Conservation (phyloP, 1,140 invertebrate species). For the Drosophila setifemur region DNA sequence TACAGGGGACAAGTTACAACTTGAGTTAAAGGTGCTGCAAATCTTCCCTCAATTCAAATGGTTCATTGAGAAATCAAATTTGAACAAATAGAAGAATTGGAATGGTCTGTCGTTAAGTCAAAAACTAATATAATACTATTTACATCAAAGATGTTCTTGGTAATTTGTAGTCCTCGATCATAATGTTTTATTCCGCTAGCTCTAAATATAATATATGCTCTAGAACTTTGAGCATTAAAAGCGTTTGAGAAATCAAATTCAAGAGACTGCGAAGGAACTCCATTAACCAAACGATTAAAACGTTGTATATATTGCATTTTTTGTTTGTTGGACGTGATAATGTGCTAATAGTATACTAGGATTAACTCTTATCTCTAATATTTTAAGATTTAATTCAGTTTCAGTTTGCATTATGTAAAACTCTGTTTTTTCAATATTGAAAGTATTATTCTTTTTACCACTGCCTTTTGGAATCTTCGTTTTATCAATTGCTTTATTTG, state of each 20-base stretch:
- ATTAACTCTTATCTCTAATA: conserved; percentile 1
- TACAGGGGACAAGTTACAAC: background rate
- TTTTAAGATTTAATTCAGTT: background rate
- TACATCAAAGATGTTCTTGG: background rate
- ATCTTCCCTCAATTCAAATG: no score
- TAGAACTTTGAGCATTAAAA: background rate
- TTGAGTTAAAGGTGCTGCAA: background rate
- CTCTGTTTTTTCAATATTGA: background rate
- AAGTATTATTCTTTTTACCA: no score
- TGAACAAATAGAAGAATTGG: background rate
- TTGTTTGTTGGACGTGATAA: background rate
- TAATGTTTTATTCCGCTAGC: conserved; percentile 2
- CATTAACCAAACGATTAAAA: background rate
- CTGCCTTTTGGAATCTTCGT: no score
- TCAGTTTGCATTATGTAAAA: conserved; percentile 1
- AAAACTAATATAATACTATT: conserved; percentile 1
- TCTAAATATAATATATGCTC: background rate
- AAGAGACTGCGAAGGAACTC: background rate
- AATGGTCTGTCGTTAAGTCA: conserved; percentile 1
- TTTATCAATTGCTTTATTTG: no score
- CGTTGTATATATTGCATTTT: conserved; percentile 1
- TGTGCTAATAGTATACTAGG: no score
- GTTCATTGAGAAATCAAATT: background rate
- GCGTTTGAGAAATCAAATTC: background rate
- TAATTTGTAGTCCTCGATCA: background rate